Percentiles rank a stretch among this genome's conserved stretches.
Evolutionary conservation across 2,888 invertebrate genomes (phyloP).

Genomic region (Hemistola chrysoprasaria): DNA sequence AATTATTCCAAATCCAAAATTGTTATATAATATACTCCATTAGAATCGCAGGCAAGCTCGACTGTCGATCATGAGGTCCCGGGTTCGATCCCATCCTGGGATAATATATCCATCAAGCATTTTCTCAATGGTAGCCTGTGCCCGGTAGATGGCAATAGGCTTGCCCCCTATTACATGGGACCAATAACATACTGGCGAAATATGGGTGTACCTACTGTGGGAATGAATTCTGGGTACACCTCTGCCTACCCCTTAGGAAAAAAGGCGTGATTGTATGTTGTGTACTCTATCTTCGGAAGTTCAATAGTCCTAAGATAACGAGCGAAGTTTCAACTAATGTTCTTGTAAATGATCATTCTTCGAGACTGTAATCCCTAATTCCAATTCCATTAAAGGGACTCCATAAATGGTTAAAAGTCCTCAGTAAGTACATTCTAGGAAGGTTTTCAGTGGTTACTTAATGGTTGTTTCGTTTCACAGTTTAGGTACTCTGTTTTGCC

Average conservation of each 20-base stretch:
- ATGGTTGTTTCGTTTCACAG: constrained; percentile 15
- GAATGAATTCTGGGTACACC: no score
- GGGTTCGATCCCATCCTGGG: not conserved
- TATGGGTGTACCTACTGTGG: no score
- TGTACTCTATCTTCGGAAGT: constrained; percentile 35
- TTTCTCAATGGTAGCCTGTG: no score
- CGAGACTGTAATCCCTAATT: constrained; percentile 47
- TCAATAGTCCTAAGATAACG: constrained; percentile 39
- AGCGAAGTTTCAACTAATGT: constrained; percentile 45
- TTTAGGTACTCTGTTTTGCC: no score
- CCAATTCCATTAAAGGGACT: constrained; percentile 38
- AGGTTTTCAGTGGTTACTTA: constrained; percentile 16
- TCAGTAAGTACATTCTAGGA: constrained; percentile 14
- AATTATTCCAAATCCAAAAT: no score
- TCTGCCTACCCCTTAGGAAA: no score
- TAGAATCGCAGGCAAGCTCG: no score
- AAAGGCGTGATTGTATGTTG: constrained; percentile 27
- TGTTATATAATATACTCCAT: no score
- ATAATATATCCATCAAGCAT: not conserved
- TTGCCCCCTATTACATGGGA: no score
- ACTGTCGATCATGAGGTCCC: no score
- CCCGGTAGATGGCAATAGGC: no score
- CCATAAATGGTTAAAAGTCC: constrained; percentile 24
- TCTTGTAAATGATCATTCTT: constrained; percentile 47
- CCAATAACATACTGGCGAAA: no score